These are phyloP conservation scores for Pelodiscus sinensis DNA, from an alignment of 2,113 vertebrate genomes.

Conservation along the genomic window DNA sequence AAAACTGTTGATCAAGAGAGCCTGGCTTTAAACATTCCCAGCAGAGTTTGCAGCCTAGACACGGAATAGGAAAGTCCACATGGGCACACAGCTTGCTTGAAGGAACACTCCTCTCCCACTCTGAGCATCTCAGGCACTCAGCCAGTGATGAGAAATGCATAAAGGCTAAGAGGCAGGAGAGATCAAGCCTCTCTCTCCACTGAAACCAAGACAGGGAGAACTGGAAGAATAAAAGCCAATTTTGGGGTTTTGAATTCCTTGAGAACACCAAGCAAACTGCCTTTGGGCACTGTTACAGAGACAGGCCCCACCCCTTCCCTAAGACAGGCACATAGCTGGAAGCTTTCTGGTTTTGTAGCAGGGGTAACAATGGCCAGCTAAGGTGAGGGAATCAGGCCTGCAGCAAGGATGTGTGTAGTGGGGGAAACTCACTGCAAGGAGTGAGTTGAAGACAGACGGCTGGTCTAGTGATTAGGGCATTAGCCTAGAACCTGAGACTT, in stretches of 20 bases:
- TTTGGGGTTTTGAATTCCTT: background rate
- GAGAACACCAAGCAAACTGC: background rate
- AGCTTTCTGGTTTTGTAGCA: background rate
- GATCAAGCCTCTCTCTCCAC: fast-evolving
- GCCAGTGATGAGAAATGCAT: fast-evolving
- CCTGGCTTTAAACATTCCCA: background rate
- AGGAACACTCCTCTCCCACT: background rate
- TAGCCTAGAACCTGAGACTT: fast-evolving
- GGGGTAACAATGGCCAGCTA: too few species aligned
- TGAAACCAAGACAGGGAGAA: background rate
- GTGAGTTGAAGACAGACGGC: too few species aligned
- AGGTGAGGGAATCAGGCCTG: too few species aligned
- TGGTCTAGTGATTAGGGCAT: background rate
- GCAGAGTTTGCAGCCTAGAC: background rate
- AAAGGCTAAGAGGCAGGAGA: fast-evolving
- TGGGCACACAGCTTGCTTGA: background rate
- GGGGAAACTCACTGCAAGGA: background rate
- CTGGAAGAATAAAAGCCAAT: background rate
- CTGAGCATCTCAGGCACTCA: background rate
- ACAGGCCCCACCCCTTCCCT: background rate
- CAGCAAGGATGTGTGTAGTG: background rate
- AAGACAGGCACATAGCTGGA: too few species aligned
- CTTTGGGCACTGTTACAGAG: background rate
- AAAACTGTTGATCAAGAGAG: background rate
- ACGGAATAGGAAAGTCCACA: background rate